Evolutionary conservation across 2,113 vertebrate species (phyloP).

Genomic region (Vombatus ursinus): DNA sequence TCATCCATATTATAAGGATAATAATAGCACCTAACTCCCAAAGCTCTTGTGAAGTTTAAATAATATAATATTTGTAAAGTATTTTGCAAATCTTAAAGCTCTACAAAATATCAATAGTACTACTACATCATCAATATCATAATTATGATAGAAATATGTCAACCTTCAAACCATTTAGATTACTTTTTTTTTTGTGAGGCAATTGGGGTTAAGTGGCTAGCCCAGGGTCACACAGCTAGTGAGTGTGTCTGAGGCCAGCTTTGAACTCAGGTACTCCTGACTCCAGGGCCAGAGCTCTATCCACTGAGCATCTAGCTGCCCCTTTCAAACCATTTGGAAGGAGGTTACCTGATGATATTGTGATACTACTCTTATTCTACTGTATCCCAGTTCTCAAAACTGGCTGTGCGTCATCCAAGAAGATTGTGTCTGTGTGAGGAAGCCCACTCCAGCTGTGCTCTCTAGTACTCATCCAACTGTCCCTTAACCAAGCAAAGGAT

Average conservation of each 20-base stretch:
- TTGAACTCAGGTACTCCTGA: no score
- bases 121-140: background rate
- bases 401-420: background rate
- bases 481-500: slow-evolving; percentile 96
- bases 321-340: background rate
- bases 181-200: no score
- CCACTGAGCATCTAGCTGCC: no score
- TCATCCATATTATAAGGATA: background rate
- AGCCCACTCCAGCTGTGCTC: slow-evolving; percentile 92
- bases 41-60: background rate
- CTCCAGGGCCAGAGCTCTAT: no score
- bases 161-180: background rate
- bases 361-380: background rate
- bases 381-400: background rate
- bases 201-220: no score
- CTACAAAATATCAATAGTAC: background rate
- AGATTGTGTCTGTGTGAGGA: background rate
- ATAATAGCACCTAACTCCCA: background rate
- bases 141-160: background rate
- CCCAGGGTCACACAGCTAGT: no score
- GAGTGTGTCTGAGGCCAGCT: no score
- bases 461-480: slow-evolving; percentile 96
- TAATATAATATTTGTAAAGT: background rate
- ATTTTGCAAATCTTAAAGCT: background rate
- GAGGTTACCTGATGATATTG: background rate